Conservation (phyloP, 2,888 invertebrate genomes). For the Dryobota labecula region DNA sequence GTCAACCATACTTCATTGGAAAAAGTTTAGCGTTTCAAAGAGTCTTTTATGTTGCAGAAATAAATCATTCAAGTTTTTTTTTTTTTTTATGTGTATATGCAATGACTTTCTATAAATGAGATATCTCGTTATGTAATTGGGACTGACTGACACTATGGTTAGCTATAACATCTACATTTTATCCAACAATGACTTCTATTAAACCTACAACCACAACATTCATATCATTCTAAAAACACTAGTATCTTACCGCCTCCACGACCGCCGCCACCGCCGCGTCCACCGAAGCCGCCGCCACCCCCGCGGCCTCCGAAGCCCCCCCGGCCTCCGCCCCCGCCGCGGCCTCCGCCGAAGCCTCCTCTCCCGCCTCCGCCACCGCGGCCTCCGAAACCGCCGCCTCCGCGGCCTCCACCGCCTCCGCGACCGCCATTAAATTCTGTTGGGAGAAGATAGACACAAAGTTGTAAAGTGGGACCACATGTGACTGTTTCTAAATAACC, state of each 20-base stretch:
- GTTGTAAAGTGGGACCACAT: neutral
- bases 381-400: constrained; percentile 67
- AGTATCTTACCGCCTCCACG: constrained; percentile 65
- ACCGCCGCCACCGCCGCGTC: constrained; percentile 86
- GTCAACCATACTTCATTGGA: neutral
- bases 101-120: neutral
- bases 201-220: neutral
- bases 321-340: constrained; percentile 72
- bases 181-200: constrained; percentile 4
- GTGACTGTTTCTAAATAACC: neutral
- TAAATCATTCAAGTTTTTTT: neutral
- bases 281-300: constrained; percentile 80
- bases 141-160: neutral
- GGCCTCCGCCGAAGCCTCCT: constrained; percentile 74
- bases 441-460: neutral
- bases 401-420: constrained; percentile 72
- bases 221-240: no score
- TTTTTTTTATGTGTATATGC: neutral
- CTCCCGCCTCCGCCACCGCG: constrained; percentile 72
- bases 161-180: neutral
- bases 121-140: neutral
- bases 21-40: neutral
- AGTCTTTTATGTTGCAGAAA: neutral
- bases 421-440: constrained; percentile 83
- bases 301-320: constrained; percentile 76